phyloP scores from a whole-genome alignment of 2,113 vertebrate species.

The Dromaius novaehollandiae region DNA sequence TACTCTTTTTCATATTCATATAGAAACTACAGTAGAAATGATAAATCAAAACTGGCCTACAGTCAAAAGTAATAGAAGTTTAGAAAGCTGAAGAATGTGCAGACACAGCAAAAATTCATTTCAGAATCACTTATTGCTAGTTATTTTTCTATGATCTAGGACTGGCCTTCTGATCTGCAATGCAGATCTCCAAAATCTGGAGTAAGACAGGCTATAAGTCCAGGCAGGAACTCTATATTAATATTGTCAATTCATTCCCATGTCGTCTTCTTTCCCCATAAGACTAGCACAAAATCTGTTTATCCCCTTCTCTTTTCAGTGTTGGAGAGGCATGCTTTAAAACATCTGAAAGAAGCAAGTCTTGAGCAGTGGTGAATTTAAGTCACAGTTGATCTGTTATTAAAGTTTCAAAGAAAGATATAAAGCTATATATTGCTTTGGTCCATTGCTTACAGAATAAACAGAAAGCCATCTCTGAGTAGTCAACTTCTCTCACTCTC shows the following conservation, averaged over 20 bases:
- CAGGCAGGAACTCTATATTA: conserved; percentile 14
- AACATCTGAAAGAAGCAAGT: not conserved
- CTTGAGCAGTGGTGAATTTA: not conserved
- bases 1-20: conserved; percentile 1
- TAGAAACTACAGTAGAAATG: not conserved
- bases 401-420: not conserved
- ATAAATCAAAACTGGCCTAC: conserved; percentile 53
- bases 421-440: not conserved
- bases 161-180: conserved; percentile 46
- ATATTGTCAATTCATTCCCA: not conserved
- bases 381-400: not conserved
- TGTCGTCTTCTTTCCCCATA: not conserved
- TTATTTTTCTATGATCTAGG: conserved; percentile 13
- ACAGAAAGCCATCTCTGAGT: not conserved
- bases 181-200: conserved; percentile 35
- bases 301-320: not conserved
- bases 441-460: not conserved
- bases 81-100: conserved; percentile 30
- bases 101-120: conserved; percentile 55
- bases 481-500: not conserved
- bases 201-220: not conserved
- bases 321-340: not conserved
- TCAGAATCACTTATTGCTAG: conserved; percentile 37
- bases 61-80: conserved; percentile 50
- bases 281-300: not conserved